Evolutionary conservation across 2,888 invertebrate species (phyloP).

Genomic region (Cheilosia variabilis): DNA sequence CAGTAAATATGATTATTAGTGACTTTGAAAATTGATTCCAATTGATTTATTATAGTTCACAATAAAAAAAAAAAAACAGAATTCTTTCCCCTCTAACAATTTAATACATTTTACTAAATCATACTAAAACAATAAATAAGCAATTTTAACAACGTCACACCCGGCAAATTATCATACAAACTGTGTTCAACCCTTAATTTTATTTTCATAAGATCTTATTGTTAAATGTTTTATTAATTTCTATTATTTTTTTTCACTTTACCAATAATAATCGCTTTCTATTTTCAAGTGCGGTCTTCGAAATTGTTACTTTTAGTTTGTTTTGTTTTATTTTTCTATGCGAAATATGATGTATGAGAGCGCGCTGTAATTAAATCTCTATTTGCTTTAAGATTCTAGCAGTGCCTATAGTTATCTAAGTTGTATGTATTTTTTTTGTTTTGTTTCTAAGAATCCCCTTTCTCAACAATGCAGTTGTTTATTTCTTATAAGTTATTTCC

Average conservation of each 20-base stretch:
- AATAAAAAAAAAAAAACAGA: not conserved
- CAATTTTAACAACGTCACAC: conserved; percentile 5
- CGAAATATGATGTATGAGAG: conserved; percentile 46
- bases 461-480: conserved; percentile 24
- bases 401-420: conserved; percentile 27
- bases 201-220: not conserved
- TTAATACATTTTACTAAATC: not conserved
- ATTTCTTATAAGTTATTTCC: conserved; percentile 17
- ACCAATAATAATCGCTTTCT: conserved; percentile 11
- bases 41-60: too few relatives aligned
- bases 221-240: conserved; percentile 1
- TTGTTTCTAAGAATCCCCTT: conserved; percentile 49
- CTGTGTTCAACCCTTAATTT: not conserved
- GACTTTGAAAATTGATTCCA: too few relatives aligned
- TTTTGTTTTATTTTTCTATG: conserved; percentile 23
- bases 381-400: conserved; percentile 49
- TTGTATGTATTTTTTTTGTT: conserved; percentile 39
- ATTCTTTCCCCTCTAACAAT: not conserved
- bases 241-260: not conserved
- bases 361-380: conserved; percentile 45
- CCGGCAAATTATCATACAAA: not conserved
- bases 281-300: conserved; percentile 16
- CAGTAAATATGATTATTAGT: too few relatives aligned
- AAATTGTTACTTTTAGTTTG: conserved; percentile 1
- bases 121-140: not conserved